phyloP scores from a whole-genome alignment of 2,113 vertebrate genomes.

The Mionectes macconnelli region DNA sequence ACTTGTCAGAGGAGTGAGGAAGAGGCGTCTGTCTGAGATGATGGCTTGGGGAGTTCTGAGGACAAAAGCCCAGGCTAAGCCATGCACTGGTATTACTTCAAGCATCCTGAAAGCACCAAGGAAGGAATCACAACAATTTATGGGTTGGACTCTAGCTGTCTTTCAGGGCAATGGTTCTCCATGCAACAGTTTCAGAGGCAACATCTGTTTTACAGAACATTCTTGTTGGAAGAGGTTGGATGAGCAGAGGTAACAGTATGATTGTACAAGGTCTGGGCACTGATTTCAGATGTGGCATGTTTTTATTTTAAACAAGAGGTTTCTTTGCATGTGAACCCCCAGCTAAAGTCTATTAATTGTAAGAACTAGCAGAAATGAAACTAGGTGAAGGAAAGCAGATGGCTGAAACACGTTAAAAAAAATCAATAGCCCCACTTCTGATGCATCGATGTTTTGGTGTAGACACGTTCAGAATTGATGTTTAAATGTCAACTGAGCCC shows the following conservation, averaged over 20 bases:
- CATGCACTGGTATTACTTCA: neutral
- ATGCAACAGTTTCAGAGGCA: neutral
- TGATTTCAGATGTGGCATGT: neutral
- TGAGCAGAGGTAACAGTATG: neutral
- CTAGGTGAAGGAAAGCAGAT: constrained; percentile 28
- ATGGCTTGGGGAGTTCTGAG: neutral
- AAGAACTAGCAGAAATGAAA: constrained; percentile 17
- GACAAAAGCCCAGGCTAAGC: neutral
- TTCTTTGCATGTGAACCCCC: neutral
- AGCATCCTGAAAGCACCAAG: neutral
- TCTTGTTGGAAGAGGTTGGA: neutral
- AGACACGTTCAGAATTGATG: constrained; percentile 42
- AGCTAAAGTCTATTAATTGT: neutral
- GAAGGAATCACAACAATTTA: neutral
- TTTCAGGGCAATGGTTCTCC: neutral
- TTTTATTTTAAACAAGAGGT: constrained; percentile 3
- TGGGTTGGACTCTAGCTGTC: neutral
- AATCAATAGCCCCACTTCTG: constrained; percentile 57
- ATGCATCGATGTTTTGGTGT: constrained; percentile 55
- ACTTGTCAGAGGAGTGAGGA: neutral
- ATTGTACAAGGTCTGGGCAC: neutral
- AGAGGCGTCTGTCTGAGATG: neutral
- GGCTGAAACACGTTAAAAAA: constrained; percentile 30
- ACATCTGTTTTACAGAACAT: neutral
- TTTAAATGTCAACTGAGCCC: constrained; percentile 59